These are phyloP conservation scores for Amphiprion percula DNA, from an alignment of 2,113 vertebrate genomes.

Conservation along the genomic window DNA sequence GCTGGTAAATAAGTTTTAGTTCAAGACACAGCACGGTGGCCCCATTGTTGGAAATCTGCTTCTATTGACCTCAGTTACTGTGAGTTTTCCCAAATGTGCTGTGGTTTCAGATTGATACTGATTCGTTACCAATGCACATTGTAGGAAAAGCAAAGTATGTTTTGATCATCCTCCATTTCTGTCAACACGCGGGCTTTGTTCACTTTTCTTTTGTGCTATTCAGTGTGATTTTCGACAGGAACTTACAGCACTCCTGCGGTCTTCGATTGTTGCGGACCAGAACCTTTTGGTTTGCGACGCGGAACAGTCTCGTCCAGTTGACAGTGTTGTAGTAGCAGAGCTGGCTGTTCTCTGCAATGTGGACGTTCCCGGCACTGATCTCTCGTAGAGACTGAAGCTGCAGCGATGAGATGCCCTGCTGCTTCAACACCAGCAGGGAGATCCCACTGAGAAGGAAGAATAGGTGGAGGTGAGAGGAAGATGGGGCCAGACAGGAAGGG, in stretches of 20 bases:
- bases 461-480: constrained; percentile 24
- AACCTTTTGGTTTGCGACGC: constrained; percentile 89
- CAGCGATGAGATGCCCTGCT: constrained; percentile 94
- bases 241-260: constrained; percentile 95
- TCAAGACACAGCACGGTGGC: neutral
- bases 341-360: constrained; percentile 96
- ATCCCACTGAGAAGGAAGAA: constrained; percentile 87
- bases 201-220: neutral
- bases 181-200: too few species aligned
- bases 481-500: constrained; percentile 24
- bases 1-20: neutral
- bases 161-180: too few species aligned
- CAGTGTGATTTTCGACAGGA: neutral
- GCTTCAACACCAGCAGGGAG: constrained; percentile 96
- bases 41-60: neutral
- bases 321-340: constrained; percentile 97
- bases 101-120: neutral
- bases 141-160: too few species aligned
- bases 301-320: constrained; percentile 96
- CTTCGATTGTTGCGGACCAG: constrained; percentile 92
- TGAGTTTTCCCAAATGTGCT: neutral
- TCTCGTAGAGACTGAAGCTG: constrained; percentile 95
- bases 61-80: neutral
- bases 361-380: constrained; percentile 97
- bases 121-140: neutral